phyloP scores from a whole-genome alignment of 1,140 invertebrate genomes.

The Ylistrum balloti region DNA sequence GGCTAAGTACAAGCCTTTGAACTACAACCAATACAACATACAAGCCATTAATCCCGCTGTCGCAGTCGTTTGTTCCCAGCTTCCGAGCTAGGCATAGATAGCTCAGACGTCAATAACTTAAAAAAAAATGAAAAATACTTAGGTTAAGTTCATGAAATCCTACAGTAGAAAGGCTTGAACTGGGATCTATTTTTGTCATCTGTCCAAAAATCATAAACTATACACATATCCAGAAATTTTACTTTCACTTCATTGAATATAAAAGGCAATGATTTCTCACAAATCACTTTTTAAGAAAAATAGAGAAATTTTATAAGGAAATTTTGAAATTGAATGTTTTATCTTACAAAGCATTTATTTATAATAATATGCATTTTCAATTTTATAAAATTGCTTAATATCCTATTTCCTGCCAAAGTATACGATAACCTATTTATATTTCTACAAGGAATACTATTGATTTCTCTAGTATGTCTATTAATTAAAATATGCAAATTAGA shows the following conservation, averaged over 20 bases:
- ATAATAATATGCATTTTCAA: conserved; percentile 5
- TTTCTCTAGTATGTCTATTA: background rate
- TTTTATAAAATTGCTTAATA: background rate
- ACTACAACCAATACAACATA: conserved; percentile 20
- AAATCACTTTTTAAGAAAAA: conserved; percentile 3
- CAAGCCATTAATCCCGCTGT: background rate
- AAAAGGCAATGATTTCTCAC: background rate
- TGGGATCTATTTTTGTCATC: background rate
- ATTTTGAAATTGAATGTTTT: background rate
- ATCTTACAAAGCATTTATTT: background rate
- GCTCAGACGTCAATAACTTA: background rate
- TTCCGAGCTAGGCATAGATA: background rate
- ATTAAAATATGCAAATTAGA: conserved; percentile 40
- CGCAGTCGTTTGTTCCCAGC: conserved; percentile 18
- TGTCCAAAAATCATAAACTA: background rate
- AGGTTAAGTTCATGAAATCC: background rate
- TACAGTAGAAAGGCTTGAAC: background rate
- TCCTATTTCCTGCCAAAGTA: background rate
- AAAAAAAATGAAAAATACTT: background rate
- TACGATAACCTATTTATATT: background rate
- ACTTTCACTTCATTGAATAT: background rate
- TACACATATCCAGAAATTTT: background rate
- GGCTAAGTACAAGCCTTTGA: conserved; percentile 6
- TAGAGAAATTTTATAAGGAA: background rate
- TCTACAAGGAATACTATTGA: conserved; percentile 20